A percentile compares a stretch with the other conserved stretches of the same genome.
Evolutionary conservation across 2,888 invertebrate species (phyloP).

Genomic region (Erebia epiphron): DNA sequence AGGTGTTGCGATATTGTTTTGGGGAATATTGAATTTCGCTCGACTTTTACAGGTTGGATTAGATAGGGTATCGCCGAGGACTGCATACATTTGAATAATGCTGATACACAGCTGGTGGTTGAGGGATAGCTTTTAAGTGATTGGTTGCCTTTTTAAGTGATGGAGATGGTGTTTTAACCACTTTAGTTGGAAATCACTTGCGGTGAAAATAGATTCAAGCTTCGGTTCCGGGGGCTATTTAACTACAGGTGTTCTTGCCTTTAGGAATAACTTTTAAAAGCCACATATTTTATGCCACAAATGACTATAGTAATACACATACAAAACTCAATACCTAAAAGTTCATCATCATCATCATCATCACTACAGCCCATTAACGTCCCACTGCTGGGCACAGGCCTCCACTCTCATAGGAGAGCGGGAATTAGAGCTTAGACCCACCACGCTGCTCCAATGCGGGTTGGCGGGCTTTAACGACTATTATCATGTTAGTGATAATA

Average conservation of each 20-base stretch:
- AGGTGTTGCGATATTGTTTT: slow-evolving; percentile 68
- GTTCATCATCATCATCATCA: too few species aligned
- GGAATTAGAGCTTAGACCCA: too few species aligned
- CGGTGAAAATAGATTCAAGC: background rate
- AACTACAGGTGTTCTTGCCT: background rate
- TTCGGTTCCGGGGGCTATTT: background rate
- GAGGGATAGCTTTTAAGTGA: slow-evolving; percentile 28
- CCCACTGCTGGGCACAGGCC: too few species aligned
- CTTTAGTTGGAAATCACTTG: background rate
- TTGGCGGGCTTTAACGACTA: too few species aligned
- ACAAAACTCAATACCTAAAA: too few species aligned
- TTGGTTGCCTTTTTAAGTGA: slow-evolving; percentile 28
- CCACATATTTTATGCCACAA: background rate
- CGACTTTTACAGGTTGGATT: slow-evolving; percentile 67
- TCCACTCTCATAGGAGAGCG: too few species aligned
- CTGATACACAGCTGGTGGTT: slow-evolving; percentile 35
- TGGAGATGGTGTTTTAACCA: slow-evolving; percentile 9
- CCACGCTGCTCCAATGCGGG: too few species aligned
- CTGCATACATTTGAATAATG: slow-evolving; percentile 45
- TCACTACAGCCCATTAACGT: too few species aligned
- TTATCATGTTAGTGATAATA: too few species aligned
- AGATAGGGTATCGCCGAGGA: slow-evolving; percentile 49
- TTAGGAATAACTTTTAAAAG: background rate
- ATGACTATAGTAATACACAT: too few species aligned
- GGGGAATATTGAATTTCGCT: slow-evolving; percentile 68